A percentile compares a stretch with the other conserved stretches of the same genome.
These are phyloP conservation scores for Drosophila phalerata DNA, from an alignment of 2,888 invertebrate species.

Conservation along the genomic window DNA sequence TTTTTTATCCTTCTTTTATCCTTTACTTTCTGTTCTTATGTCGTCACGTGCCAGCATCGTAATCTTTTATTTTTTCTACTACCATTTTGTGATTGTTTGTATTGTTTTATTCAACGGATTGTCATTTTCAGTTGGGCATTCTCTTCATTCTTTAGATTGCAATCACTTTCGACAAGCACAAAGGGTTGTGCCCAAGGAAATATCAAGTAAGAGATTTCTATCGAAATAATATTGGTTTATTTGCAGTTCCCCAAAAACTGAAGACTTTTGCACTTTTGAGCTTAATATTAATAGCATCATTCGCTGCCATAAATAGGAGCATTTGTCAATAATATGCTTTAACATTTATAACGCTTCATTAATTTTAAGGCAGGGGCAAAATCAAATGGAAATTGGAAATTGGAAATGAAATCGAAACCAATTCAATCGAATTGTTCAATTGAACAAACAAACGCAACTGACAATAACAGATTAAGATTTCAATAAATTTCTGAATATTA, in stretches of 20 bases:
- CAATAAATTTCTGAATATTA: background rate
- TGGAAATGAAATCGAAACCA: constrained; percentile 17
- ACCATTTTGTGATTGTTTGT: constrained; percentile 72
- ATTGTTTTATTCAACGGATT: constrained; percentile 47
- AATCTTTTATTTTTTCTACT: constrained; percentile 53
- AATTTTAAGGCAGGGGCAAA: constrained; percentile 14
- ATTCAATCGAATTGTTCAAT: constrained; percentile 40
- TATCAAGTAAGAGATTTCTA: constrained; percentile 13
- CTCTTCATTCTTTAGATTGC: constrained; percentile 21
- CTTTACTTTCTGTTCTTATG: constrained; percentile 27
- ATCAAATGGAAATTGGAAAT: background rate
- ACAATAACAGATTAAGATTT: constrained; percentile 21
- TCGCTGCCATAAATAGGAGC: constrained; percentile 11
- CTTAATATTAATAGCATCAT: constrained; percentile 33
- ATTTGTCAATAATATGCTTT: constrained; percentile 32
- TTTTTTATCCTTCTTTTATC: constrained; percentile 9
- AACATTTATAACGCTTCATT: constrained; percentile 48
- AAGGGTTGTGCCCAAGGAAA: constrained; percentile 18
- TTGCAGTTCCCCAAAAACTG: constrained; percentile 14
- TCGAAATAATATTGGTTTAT: constrained; percentile 25
- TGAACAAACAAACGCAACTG: constrained; percentile 17
- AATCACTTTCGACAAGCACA: constrained; percentile 36
- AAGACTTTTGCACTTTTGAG: background rate
- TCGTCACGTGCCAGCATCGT: constrained; percentile 68
- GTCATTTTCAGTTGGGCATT: constrained; percentile 41